A percentile compares a stretch with the other conserved stretches of the same genome.
Conservation (phyloP, 1,140 invertebrate genomes). For the Colletes latitarsis region DNA sequence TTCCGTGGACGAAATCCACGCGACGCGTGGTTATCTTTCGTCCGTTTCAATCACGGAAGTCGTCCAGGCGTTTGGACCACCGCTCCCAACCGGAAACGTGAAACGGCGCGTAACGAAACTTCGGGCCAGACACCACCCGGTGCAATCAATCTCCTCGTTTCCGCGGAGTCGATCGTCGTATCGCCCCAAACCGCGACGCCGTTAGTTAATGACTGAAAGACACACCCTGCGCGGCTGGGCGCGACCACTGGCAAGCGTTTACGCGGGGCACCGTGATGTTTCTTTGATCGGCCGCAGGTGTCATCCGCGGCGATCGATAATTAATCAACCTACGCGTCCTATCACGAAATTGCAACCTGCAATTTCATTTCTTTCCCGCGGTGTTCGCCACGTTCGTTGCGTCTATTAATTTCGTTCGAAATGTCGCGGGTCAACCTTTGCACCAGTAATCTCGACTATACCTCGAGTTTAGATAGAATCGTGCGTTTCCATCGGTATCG, state of each 20-base stretch:
- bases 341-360: background rate
- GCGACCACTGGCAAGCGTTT: conserved; percentile 40
- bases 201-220: conserved; percentile 49
- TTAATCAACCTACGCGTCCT: conserved; percentile 5
- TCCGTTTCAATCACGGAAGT: background rate
- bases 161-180: background rate
- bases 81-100: no score
- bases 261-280: conserved; percentile 23
- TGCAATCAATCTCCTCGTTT: conserved; percentile 5
- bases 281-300: conserved; percentile 27
- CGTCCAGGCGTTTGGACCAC: no score
- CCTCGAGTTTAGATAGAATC: no score
- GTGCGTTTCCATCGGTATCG: background rate
- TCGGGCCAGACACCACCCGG: no score
- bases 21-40: background rate
- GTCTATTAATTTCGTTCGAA: no score
- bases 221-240: conserved; percentile 45
- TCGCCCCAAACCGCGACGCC: background rate
- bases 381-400: background rate
- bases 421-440: no score
- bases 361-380: background rate
- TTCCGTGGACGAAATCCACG: background rate
- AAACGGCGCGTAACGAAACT: conserved; percentile 3
- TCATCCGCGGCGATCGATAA: background rate
- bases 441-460: no score